phyloP scores from a whole-genome alignment of 2,888 invertebrate genomes.

The Drosophila pseudotalamancana region DNA sequence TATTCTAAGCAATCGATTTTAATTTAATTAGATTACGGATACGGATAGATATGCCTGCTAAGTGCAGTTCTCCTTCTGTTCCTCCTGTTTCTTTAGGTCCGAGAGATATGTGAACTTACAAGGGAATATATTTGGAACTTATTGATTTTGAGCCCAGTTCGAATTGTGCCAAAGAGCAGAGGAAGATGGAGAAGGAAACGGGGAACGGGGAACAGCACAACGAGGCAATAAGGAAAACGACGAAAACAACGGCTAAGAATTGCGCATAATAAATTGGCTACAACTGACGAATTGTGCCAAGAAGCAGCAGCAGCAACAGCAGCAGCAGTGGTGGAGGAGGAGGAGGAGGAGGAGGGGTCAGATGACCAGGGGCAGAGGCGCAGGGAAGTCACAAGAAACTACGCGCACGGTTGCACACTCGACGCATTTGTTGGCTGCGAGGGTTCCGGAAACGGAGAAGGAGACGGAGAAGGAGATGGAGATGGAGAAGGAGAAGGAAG shows the following conservation, averaged over 20 bases:
- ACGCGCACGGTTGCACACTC: conserved; percentile 70
- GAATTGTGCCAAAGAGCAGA: conserved; percentile 26
- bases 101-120: background rate
- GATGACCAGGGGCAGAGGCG: background rate
- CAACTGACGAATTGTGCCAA: conserved; percentile 67
- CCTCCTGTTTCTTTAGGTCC: too few species aligned
- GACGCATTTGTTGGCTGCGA: conserved; percentile 46
- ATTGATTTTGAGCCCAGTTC: conserved; percentile 38
- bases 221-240: conserved; percentile 42
- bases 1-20: background rate
- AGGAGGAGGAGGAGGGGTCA: background rate
- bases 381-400: conserved; percentile 38
- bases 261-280: conserved; percentile 73
- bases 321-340: background rate
- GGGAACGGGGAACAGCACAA: conserved; percentile 6
- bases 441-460: conserved; percentile 4
- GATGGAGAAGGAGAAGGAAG: background rate
- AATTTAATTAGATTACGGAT: conserved; percentile 9
- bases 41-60: too few species aligned
- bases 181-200: background rate
- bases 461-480: conserved; percentile 3
- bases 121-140: conserved; percentile 10
- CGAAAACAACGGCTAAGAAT: conserved; percentile 42
- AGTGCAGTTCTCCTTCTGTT: too few species aligned
- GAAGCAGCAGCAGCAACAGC: conserved; percentile 10